phyloP scores from a whole-genome alignment of 2,888 invertebrate species.

The Drosophila colorata region DNA sequence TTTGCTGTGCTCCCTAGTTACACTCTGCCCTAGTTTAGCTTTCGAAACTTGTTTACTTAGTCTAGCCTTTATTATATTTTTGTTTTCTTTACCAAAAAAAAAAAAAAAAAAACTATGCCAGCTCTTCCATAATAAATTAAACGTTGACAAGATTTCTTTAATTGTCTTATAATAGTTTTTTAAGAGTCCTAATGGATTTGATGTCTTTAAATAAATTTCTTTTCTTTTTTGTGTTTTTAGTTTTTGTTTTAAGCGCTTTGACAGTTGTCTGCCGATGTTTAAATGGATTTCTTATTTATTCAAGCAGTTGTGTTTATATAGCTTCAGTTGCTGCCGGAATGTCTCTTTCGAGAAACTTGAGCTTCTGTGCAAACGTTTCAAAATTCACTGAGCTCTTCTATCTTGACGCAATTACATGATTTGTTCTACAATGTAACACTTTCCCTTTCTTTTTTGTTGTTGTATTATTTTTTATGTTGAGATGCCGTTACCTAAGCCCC shows the following conservation, averaged over 20 bases:
- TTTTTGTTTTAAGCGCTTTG: background rate
- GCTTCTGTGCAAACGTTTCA: conserved; percentile 23
- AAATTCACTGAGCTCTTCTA: conserved; percentile 12
- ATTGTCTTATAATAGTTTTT: conserved; percentile 27
- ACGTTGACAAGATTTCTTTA: conserved; percentile 18
- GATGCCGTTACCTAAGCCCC: conserved; percentile 27
- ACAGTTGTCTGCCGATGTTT: conserved; percentile 5
- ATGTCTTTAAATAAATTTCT: background rate
- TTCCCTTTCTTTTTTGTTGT: conserved; percentile 8
- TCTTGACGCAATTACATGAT: conserved; percentile 30
- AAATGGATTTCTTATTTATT: conserved; percentile 24
- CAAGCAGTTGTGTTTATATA: background rate
- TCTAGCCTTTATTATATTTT: background rate
- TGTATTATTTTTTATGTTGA: background rate
- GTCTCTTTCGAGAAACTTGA: conserved; percentile 4
- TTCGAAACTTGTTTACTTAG: conserved; percentile 13
- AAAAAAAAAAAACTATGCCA: background rate
- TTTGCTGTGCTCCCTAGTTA: conserved; percentile 9
- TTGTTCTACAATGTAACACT: conserved; percentile 42
- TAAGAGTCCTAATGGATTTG: conserved; percentile 8
- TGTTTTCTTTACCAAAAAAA: too few species aligned
- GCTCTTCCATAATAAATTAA: background rate
- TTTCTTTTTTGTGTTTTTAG: background rate
- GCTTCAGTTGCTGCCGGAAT: conserved; percentile 6
- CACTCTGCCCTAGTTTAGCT: conserved; percentile 18